A percentile compares a stretch with the other conserved stretches of the same genome.
phyloP scores from a whole-genome alignment of 2,113 vertebrate species.

The Parus major region DNA sequence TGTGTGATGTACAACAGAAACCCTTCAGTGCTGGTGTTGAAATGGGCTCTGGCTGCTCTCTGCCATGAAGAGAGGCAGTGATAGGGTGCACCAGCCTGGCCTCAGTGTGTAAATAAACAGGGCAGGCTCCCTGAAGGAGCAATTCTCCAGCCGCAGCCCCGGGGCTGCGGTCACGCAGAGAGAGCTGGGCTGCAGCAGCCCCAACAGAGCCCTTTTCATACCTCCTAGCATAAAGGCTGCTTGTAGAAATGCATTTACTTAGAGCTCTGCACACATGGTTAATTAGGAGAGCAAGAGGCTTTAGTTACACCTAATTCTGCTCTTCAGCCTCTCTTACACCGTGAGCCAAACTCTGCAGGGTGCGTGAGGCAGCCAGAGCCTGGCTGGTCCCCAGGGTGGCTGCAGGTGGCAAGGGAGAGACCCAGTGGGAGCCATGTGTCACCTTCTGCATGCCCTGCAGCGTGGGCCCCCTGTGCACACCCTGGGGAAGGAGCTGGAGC shows the following conservation, averaged over 20 bases:
- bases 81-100: not conserved
- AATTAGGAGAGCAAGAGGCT: slow-evolving; percentile 34
- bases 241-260: slow-evolving; percentile 17
- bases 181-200: not conserved
- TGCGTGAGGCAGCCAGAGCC: not conserved
- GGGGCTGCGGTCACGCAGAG: not conserved
- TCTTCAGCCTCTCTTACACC: not conserved
- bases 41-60: not conserved
- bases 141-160: not conserved
- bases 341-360: not conserved
- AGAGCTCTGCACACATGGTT: slow-evolving; percentile 5
- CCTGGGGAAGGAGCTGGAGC: not conserved
- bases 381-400: fast-evolving
- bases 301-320: slow-evolving; percentile 26
- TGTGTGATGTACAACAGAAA: not conserved
- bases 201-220: slow-evolving; percentile 59
- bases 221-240: slow-evolving; percentile 18
- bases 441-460: not conserved
- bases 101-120: slow-evolving; percentile 46
- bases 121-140: not conserved
- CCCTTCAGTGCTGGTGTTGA: not conserved
- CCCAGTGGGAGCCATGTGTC: fast-evolving
- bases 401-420: not conserved
- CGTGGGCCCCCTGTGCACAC: fast-evolving
- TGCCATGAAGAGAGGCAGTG: slow-evolving; percentile 32